Evolutionary conservation across 2,888 invertebrate species (phyloP), one percentile per base, ranked within the genome.

Genomic region (Ditula angustiorana): DNA sequence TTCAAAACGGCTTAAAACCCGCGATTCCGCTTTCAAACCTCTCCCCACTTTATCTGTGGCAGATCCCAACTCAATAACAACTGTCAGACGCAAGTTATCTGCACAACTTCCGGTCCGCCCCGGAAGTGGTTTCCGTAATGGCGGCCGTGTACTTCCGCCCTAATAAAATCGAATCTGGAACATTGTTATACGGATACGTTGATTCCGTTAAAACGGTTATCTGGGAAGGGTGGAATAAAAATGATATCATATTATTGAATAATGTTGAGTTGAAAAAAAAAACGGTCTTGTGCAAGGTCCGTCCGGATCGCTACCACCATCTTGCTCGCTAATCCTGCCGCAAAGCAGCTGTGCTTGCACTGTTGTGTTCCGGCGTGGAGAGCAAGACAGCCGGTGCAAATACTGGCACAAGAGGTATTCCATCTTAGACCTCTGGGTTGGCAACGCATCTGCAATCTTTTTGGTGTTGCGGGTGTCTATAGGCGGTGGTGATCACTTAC

Each of bases 131-230:
- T 55, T 33, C 53, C 69, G 64, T 74, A 74, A 74, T 74, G 71
- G 74, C 73, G 68, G 72, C 69, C 69, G 66, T 50, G 63, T 61
- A 69, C 74, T 72, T 75, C 74, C 75, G 73, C 21, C 53, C 19
- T 64, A 64, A 64, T 64, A 64, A 64, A 64, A 64, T 64, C 64
- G 64, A 64, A 64, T 64, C 46, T 13, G 50, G 57, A 64, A 64
- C 64, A 37, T 63, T 63, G 44, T 57, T 62, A 49, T 30, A 57
- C 47, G 55, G 37, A 50, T 58, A 50, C 26, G 35, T 13, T 30
- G n/a, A 16, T 24, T 41, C 57, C 44, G 21, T n/a, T 16, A 26
- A 30, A 30, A 50, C 8, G 41, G 41, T 46, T 24, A 46, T 46
- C 46, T 24, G 46, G n/a, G 24, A 21, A 37, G 1, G 35, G 7